Conservation (phyloP, 2,888 invertebrate genomes). For the Podabrus alpinus region DNA sequence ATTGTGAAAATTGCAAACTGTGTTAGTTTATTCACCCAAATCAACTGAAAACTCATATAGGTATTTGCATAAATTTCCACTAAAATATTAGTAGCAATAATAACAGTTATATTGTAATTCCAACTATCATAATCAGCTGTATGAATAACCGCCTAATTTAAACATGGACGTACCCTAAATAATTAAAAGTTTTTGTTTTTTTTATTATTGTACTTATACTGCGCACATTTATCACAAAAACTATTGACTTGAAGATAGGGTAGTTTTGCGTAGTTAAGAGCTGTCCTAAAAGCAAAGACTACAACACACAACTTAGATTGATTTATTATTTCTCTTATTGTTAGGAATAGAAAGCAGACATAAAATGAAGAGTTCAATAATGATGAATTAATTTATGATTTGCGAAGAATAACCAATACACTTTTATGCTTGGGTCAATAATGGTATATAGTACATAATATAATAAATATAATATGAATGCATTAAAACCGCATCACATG, state of each 20-base stretch:
- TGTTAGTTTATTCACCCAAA: background rate
- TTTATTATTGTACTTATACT: slow-evolving; percentile 11
- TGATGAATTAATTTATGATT: slow-evolving; percentile 11
- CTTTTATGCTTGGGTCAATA: background rate
- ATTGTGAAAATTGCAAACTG: background rate
- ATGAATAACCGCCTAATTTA: background rate
- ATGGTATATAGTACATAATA: background rate
- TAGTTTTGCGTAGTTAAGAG: slow-evolving; percentile 12
- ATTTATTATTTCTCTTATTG: slow-evolving; percentile 20
- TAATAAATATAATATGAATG: background rate
- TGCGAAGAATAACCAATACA: background rate
- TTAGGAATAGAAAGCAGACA: slow-evolving; percentile 13
- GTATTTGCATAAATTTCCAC: background rate
- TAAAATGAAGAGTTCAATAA: slow-evolving; percentile 4
- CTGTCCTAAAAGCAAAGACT: slow-evolving; percentile 4
- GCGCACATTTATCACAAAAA: slow-evolving; percentile 21
- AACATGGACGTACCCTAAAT: background rate
- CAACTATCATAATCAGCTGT: background rate
- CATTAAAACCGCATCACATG: background rate
- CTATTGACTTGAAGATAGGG: slow-evolving; percentile 23
- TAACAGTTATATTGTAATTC: background rate
- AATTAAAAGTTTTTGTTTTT: background rate
- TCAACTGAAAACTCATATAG: background rate
- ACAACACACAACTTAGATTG: slow-evolving; percentile 11
- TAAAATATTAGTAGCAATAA: background rate